A percentile compares a stretch with the other conserved stretches of the same genome.
These are phyloP conservation scores for Congeria kusceri DNA, from an alignment of 2,888 invertebrate genomes.

Conservation along the genomic window DNA sequence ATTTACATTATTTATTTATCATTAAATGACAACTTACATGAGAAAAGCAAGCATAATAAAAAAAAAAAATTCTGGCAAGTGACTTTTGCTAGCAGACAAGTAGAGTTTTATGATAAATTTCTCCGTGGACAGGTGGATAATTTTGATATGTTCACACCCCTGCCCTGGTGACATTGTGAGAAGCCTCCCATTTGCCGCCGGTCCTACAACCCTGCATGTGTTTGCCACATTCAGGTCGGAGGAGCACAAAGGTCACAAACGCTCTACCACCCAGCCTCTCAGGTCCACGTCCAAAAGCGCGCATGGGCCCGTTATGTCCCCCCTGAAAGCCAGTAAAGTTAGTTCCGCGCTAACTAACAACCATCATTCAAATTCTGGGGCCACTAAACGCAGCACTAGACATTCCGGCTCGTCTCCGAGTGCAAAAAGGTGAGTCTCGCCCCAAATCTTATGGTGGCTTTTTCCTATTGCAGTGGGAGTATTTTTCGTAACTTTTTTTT, in stretches of 20 bases:
- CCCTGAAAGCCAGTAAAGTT: conserved; percentile 82
- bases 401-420: conserved; percentile 73
- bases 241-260: conserved; percentile 80
- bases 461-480: conserved; percentile 20
- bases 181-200: no score
- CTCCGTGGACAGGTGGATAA: no score
- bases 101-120: no score
- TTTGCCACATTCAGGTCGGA: conserved; percentile 69
- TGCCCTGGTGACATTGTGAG: no score
- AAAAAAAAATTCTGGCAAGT: no score
- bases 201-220: no score
- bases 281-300: conserved; percentile 80
- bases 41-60: no score
- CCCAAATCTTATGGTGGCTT: not conserved
- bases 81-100: no score
- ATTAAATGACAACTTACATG: no score
- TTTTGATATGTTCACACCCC: no score
- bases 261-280: conserved; percentile 79
- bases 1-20: no score
- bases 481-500: no score
- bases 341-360: conserved; percentile 73
- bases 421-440: conserved; percentile 77
- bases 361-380: conserved; percentile 70
- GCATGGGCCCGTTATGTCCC: conserved; percentile 77
- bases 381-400: conserved; percentile 74